Conservation (phyloP, 1,140 invertebrate species). For the Meloidogyne chitwoodi region DNA sequence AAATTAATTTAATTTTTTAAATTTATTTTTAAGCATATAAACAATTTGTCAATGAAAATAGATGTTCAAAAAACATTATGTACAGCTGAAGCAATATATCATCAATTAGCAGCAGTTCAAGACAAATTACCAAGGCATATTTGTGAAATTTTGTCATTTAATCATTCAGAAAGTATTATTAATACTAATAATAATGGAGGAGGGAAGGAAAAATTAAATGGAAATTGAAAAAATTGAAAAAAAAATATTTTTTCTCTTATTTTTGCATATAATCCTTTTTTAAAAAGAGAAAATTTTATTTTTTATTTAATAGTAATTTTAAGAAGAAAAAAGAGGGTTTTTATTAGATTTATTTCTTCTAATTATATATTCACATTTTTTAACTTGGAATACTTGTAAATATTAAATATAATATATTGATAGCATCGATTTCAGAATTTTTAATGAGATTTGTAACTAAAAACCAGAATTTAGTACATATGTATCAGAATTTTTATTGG, state of each 20-base stretch:
- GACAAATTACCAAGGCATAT: conserved; percentile 56
- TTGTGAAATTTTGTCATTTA: conserved; percentile 49
- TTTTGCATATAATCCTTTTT: too few relatives aligned
- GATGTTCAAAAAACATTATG: conserved; percentile 75
- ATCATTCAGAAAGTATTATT: conserved; percentile 26
- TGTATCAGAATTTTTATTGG: too few relatives aligned
- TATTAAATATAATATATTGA: not conserved
- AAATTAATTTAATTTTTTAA: too few relatives aligned
- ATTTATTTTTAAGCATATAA: conserved; percentile 74
- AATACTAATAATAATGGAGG: not conserved
- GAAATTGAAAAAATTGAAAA: not conserved
- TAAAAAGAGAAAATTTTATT: too few relatives aligned
- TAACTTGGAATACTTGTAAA: too few relatives aligned
- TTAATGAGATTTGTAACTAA: too few relatives aligned
- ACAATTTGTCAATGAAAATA: conserved; percentile 79
- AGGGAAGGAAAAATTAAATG: not conserved
- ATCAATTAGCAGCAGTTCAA: conserved; percentile 56
- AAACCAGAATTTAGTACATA: too few relatives aligned
- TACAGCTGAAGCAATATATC: conserved; percentile 79
- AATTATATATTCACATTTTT: too few relatives aligned
- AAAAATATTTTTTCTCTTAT: too few relatives aligned
- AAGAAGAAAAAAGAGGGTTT: too few relatives aligned
- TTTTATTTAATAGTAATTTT: too few relatives aligned
- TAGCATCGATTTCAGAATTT: not conserved
- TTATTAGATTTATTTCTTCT: too few relatives aligned